Evolutionary conservation across 2,113 vertebrate species (phyloP), one percentile per base, ranked within the genome.

Genomic region (Scartelaos histophorus): DNA sequence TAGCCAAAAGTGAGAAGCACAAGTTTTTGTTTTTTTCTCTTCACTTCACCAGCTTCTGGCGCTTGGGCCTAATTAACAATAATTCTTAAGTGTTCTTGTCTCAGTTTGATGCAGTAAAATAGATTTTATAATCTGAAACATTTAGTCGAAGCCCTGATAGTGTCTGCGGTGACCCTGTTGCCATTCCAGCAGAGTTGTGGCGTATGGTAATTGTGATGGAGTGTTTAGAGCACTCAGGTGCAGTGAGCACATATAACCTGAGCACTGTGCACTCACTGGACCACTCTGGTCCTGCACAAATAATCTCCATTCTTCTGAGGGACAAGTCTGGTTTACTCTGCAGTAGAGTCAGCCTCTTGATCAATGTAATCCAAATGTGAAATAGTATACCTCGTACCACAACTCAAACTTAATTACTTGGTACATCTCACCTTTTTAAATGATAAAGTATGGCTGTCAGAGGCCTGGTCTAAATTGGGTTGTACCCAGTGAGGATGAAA

Each of bases 131-230:
- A 19, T 62, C 60, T 0, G 29, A 64, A 43, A 12, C n/a, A 17
- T 67, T 5, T 57, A 9, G 6, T 72, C 67, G 70, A 19, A 13
- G 56, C 12, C 65, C 53, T 65, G 56, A 82, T 70, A 9, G 56
- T 21, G 51, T 49, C 51, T 70, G 47, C n/a, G 84, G 73, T 87
- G 67, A 67, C 81, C 75, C 62, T 73, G 67, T 70, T 84, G 85
- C 87, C 87, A 82, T 83, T 88, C 85, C 78, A 7, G 72, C 73
- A 66, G 65, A 73, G 76, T 67, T 56, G 53, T 81, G 75, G 47
- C 77, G 66, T 16, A 67, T 65, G 54, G 67, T 83, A 87, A 87
- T 83, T 64, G 68, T 84, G 86, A 83, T 85, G 73, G 70, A 83
- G 72, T 72, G 49, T 82, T 69, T 70, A 47, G 58, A 54, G 68